These are phyloP conservation scores for Palythoa caribaeorum DNA, from an alignment of 92 coral and sea anemone genomes.

Conservation along the genomic window DNA sequence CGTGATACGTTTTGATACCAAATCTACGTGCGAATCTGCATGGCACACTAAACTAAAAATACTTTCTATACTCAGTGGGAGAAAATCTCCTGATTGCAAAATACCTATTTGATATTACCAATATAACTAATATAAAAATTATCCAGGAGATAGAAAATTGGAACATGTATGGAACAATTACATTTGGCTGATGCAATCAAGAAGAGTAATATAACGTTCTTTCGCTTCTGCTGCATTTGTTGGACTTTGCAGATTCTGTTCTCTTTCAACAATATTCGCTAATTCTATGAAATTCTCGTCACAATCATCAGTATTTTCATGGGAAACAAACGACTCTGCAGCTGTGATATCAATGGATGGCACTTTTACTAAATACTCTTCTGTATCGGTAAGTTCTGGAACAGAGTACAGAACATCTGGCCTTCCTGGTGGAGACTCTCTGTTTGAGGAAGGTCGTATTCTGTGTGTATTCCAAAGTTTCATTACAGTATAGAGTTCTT, in stretches of 20 bases:
- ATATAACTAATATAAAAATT: neutral
- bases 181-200: neutral
- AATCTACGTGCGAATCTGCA: neutral
- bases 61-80: neutral
- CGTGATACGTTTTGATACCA: neutral
- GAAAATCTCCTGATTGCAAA: neutral
- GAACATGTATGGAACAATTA: neutral
- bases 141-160: neutral
- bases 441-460: neutral
- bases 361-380: neutral
- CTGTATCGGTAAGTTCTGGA: neutral
- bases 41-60: neutral
- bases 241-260: no score
- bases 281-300: no score
- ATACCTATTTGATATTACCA: neutral
- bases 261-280: no score
- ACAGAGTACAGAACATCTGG: constrained; percentile 4
- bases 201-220: neutral
- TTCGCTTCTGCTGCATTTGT: no score
- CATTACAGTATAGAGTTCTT: neutral
- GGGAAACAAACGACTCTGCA: no score
- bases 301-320: no score
- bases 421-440: constrained; percentile 5
- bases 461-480: neutral
- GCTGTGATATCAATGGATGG: no score